Evolutionary conservation across 2,888 invertebrate species (phyloP), one percentile per base, ranked within the genome.

Genomic region (Leuctra nigra): DNA sequence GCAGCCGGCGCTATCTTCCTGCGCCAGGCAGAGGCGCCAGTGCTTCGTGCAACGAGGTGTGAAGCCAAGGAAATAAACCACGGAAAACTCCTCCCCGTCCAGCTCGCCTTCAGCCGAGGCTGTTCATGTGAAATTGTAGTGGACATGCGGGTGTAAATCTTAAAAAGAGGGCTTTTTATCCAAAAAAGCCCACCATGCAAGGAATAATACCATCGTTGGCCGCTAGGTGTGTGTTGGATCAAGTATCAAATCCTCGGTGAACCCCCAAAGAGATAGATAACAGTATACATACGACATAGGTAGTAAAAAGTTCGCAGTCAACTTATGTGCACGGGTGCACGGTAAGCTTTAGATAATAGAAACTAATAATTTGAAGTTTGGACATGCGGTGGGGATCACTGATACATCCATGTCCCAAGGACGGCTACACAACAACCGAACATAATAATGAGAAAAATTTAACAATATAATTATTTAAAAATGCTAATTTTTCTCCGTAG

Each of bases 111-210:
- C 6, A 14, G 38, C 14, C 33, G 11, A 38, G 38, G 7, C 7
- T 38, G 38, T 6, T 38, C 7, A 38, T 38, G 38, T 6, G 16
- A 38, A 38, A 38, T 41, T 41, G 41, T 41, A 57, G 54, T 54
- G 57, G 57, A 54, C 57, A 48, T 25, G 41, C 20, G 35, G 39
- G 48, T 36, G 54, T 57, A 57, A 57, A 57, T 57, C 57, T 57
- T 36, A 11, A n/a, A 14, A 2, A 23, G 39, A 39, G 16, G 23
- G 53, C 11, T n/a, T 41, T 36, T 41, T 41, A 41, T 41, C 41
- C 41, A 16, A 41, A 41, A 41, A 29, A 41, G 20, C 41, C 41
- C 20, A n/a, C n/a, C 11, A n/a, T n/a, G n/a, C n/a, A n/a, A n/a
- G 41, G 41, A 41, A 41, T 41, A 41, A 41, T 41, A 41, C 41